A percentile compares a stretch with the other conserved stretches of the same genome.
Evolutionary conservation across 2,797 vertebrate species (phyloP).

Genomic region (Sebastiscus tertius): DNA sequence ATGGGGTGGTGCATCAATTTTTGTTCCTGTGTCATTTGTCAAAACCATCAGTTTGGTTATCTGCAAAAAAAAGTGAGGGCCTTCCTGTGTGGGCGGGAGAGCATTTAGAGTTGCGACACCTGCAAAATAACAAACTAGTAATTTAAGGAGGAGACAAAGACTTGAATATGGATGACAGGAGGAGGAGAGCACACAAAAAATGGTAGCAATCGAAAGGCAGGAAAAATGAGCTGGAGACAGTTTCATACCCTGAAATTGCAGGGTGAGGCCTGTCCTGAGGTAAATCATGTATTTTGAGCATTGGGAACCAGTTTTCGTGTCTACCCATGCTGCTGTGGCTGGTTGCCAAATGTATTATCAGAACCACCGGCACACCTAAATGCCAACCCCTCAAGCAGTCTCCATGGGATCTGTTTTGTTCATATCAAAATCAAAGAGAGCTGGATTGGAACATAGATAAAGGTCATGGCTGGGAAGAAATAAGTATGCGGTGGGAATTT

Average conservation of each 20-base stretch:
- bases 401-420: conserved; percentile 30
- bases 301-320: conserved; percentile 31
- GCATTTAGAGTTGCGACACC: not conserved
- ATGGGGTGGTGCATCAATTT: conserved; percentile 7
- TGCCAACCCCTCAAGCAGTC: conserved; percentile 8
- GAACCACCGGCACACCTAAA: conserved; percentile 28
- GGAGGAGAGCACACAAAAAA: conserved; percentile 27
- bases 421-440: conserved; percentile 46
- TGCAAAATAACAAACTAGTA: conserved; percentile 12
- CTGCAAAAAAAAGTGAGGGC: not conserved
- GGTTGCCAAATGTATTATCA: conserved; percentile 61
- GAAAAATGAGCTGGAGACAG: conserved; percentile 54
- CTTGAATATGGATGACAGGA: conserved; percentile 31
- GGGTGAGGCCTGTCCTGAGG: conserved; percentile 63
- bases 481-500: conserved; percentile 46
- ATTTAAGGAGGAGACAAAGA: conserved; percentile 46
- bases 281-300: conserved; percentile 57
- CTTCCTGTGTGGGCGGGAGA: not conserved
- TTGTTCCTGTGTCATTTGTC: conserved; percentile 9
- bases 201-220: conserved; percentile 37
- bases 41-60: not conserved
- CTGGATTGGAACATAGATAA: conserved; percentile 41
- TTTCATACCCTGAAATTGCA: conserved; percentile 67
- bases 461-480: conserved; percentile 50
- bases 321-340: conserved; percentile 42